These are phyloP conservation scores for Valencia hispanica DNA, from an alignment of 2,797 vertebrate genomes.

Conservation along the genomic window DNA sequence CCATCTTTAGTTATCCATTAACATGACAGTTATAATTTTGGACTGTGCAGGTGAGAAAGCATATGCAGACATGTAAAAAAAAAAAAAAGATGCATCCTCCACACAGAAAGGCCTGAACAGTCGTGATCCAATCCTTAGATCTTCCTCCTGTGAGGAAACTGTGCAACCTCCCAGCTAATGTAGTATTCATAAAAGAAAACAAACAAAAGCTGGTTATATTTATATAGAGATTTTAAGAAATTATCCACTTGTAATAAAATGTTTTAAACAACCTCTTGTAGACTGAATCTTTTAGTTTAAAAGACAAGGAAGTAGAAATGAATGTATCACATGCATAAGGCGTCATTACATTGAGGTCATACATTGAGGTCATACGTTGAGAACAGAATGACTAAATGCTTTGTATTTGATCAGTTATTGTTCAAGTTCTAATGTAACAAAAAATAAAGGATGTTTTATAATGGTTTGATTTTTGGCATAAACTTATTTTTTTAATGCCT, in stretches of 20 bases:
- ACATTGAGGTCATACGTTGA: not conserved
- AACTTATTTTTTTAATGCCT: not conserved
- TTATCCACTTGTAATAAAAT: not conserved
- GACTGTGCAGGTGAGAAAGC: not conserved
- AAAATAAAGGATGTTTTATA: constrained; percentile 12
- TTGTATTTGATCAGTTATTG: not conserved
- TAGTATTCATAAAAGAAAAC: not conserved
- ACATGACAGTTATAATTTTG: not conserved
- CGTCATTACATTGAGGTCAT: not conserved
- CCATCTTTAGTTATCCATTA: not conserved
- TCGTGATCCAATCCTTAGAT: too few species aligned
- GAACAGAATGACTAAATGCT: not conserved
- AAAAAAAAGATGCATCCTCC: not conserved
- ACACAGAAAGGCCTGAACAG: not conserved
- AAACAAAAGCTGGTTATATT: not conserved
- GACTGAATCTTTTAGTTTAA: not conserved
- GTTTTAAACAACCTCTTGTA: not conserved
- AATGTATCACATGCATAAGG: not conserved
- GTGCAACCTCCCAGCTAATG: not conserved
- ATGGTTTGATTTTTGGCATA: not conserved
- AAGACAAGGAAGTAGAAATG: not conserved
- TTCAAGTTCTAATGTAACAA: constrained; percentile 13
- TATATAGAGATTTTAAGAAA: not conserved
- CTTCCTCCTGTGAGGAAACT: not conserved
- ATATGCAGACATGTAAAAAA: too few species aligned